These are phyloP conservation scores for Tigriopus californicus DNA, from an alignment of 2,888 invertebrate species.

Conservation along the genomic window DNA sequence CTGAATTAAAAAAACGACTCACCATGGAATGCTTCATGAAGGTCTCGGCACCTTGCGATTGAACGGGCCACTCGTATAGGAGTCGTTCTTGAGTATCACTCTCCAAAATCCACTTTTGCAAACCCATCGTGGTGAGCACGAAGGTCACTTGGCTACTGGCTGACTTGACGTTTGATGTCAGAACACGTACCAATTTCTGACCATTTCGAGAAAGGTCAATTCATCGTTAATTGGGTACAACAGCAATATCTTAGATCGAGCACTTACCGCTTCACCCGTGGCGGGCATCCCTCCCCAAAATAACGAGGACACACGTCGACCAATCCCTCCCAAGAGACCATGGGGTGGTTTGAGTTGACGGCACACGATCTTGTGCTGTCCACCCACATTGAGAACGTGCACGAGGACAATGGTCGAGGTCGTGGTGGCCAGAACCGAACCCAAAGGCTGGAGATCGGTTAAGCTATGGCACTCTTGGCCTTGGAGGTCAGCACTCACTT, in stretches of 20 bases:
- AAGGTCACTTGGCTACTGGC: slow-evolving; percentile 34
- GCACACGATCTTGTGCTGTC: slow-evolving; percentile 39
- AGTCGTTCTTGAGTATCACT: slow-evolving; percentile 44
- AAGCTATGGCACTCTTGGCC: slow-evolving; percentile 29
- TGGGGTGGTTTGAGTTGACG: slow-evolving; percentile 27
- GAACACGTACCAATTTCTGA: slow-evolving; percentile 31
- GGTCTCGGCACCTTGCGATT: slow-evolving; percentile 46
- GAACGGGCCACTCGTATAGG: slow-evolving; percentile 52
- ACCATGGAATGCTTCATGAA: slow-evolving; percentile 49
- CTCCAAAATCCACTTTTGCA: slow-evolving; percentile 62
- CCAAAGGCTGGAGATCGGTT: slow-evolving; percentile 34
- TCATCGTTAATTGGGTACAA: no score
- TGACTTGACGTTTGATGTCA: slow-evolving; percentile 17
- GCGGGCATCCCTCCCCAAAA: slow-evolving; percentile 43
- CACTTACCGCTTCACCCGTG: no score
- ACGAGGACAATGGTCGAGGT: slow-evolving; percentile 66
- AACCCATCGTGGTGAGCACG: slow-evolving; percentile 50
- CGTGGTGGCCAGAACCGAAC: slow-evolving; percentile 71
- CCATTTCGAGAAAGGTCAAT: no score
- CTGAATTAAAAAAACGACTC: slow-evolving; percentile 21
- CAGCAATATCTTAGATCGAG: no score
- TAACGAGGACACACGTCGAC: slow-evolving; percentile 55
- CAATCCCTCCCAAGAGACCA: slow-evolving; percentile 56
- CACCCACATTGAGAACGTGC: slow-evolving; percentile 40
- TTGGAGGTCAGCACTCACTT: slow-evolving; percentile 64